Base-by-base conservation (phyloP, 2,888 invertebrate species). In the Brenthis ino region DNA sequence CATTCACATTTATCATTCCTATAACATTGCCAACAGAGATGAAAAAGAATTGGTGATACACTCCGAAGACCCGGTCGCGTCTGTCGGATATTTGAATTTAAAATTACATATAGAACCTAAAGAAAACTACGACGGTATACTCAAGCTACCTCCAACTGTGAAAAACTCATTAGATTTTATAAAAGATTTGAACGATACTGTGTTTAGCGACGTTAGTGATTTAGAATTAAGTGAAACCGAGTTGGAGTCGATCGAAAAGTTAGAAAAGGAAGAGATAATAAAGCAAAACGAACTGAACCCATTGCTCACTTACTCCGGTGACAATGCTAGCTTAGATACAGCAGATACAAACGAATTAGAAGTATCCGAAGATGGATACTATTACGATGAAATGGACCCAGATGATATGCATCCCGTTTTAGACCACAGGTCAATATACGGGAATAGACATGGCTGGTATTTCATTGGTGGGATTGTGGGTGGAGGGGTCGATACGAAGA, bases 11-110 rank as follows among this genome's bases (percentile, higher is more conserved):
- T 69, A 57, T 68, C 57, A 57, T 70, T 71, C 28, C 8, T 3
- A 2, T 37, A 13, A 48, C 48, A 11, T 60, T 76, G 77, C 74
- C 91, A 91, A 75, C 91, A 97, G 97, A 83, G 97, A 97, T 87
- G 96, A 97, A 79, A 95, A 95, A 78, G 97, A 98, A 93, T 94
- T 96, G 79, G 95, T 99, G 69, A 95, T 97, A 76, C 98, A 98
- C 85, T 96, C 98, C 28, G 96, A 97, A 79, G 98, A 99, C 93
- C 96, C 97, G 2, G 96, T 99, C 82, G 98, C 98, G 43, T 97
- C 99, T 8, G 99, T 99, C 65, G 99, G 98, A 48, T 99, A 98
- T 87, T 93, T 99, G 69, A 98, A 97, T 87, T 95, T 99, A 77
- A 96, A 96, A 88, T 89, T 99, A 72, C 96, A 96, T 80, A 93